Evolutionary conservation across 2,888 invertebrate species (phyloP), one percentile per base, ranked within the genome.

Genomic region (Perizoma flavofasciatum): DNA sequence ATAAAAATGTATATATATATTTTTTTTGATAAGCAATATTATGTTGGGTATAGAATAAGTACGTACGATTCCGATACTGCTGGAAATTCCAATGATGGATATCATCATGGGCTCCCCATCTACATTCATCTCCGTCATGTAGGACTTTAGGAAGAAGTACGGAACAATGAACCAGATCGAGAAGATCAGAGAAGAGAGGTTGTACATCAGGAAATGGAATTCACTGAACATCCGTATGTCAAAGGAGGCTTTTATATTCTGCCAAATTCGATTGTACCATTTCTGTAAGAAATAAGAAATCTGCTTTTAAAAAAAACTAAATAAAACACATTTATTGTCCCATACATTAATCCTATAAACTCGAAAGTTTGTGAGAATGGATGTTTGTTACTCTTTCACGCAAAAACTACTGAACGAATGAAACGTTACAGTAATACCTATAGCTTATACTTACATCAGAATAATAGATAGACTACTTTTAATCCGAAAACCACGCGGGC

Each of bases 101-200:
- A 98, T 95, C 73, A 98, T 94, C 67, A 94, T 93, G 0, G 97
- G 96, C 3, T 95, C 95, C 8, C 95, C 95, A 4, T 94, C 93
- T 61, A 95, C 93, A 0, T 93, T 89, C 71, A 94, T 94, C 7
- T 94, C 94, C 45, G 94, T 93, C 74, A 94, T 94, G 59, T 82
- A 90, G 0, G 87, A 86, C 55, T 94, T 94, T 76, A 97, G 95
- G 84, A 96, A 95, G 82, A 98, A 97, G 88, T 98, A 98, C 4
- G 98, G 98, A 66, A 98, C 96, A 79, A 98, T 98, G 83, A 96
- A 96, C 96, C 98, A 98, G 72, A 96, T 95, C 80, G 98, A 98
- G 50, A 98, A 93, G 59, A 98, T 93, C 68, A 98, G 94, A 55
- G 97, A 97, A 41, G 97, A 96, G 39, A 98, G 74, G 69, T 97